These are phyloP conservation scores for Abrostola tripartita DNA, from an alignment of 2,888 invertebrate genomes.

Conservation along the genomic window DNA sequence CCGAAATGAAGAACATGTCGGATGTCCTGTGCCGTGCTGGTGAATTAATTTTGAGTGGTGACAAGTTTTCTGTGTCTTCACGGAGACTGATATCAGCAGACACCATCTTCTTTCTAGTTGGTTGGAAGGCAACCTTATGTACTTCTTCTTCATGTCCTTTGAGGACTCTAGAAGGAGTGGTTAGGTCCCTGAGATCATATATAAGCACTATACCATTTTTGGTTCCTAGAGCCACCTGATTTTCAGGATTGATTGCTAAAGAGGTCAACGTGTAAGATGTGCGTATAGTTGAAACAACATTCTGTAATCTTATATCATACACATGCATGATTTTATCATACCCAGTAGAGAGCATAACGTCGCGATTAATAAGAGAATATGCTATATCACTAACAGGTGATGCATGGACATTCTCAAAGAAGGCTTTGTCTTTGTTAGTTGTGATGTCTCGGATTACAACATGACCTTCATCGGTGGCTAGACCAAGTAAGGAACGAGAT, in stretches of 20 bases:
- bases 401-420: constrained; percentile 86
- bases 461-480: constrained; percentile 87
- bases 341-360: constrained; percentile 87
- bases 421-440: constrained; percentile 82
- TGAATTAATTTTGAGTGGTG: constrained; percentile 66
- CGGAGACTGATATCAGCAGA: constrained; percentile 80
- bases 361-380: constrained; percentile 87
- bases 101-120: constrained; percentile 69
- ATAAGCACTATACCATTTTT: constrained; percentile 86
- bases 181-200: constrained; percentile 88
- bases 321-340: constrained; percentile 88
- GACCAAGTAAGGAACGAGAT: constrained; percentile 77
- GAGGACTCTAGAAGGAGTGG: constrained; percentile 79
- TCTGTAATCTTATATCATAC: constrained; percentile 86
- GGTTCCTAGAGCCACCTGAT: constrained; percentile 86
- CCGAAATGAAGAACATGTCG: constrained; percentile 79
- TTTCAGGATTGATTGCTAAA: constrained; percentile 80
- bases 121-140: constrained; percentile 83
- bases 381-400: constrained; percentile 88
- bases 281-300: constrained; percentile 79
- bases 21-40: constrained; percentile 73
- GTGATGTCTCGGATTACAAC: constrained; percentile 80
- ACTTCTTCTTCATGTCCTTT: constrained; percentile 86
- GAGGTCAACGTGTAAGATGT: constrained; percentile 79
- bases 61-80: constrained; percentile 73